A percentile compares a stretch with the other conserved stretches of the same genome.
phyloP scores from a whole-genome alignment of 2,888 invertebrate genomes.

The Ligdia adustata region DNA sequence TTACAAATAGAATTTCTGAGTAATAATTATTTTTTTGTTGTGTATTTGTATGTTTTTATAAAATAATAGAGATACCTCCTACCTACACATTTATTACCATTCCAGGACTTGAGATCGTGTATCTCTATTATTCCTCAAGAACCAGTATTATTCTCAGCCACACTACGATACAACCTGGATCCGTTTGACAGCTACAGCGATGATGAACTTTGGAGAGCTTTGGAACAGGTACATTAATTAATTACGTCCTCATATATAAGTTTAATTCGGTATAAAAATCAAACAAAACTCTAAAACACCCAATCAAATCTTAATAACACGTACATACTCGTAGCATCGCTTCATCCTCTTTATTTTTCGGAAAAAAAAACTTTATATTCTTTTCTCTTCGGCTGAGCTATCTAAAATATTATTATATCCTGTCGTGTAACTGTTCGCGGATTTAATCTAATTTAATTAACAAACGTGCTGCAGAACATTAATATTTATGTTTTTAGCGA shows the following conservation, averaged over 20 bases:
- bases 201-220: slow-evolving; percentile 86
- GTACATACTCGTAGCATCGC: no score
- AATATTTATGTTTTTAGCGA: slow-evolving; percentile 11
- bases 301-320: no score
- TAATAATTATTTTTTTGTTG: no score
- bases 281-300: no score
- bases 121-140: slow-evolving; percentile 90
- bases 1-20: no score
- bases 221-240: slow-evolving; percentile 88
- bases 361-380: no score
- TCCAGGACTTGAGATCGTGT: slow-evolving; percentile 83
- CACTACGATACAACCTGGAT: slow-evolving; percentile 88
- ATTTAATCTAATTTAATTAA: slow-evolving; percentile 21
- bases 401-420: no score
- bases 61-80: neutral
- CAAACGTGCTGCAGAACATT: slow-evolving; percentile 18
- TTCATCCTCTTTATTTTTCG: no score
- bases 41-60: no score
- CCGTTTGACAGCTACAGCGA: slow-evolving; percentile 87
- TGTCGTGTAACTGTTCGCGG: slow-evolving; percentile 3
- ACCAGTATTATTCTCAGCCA: slow-evolving; percentile 87
- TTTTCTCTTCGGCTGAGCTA: no score
- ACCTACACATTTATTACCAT: slow-evolving; percentile 13
- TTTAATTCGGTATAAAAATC: no score
- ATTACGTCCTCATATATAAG: no score